Percentiles rank a stretch among this genome's conserved stretches.
Conservation (phyloP, 1,140 invertebrate species). For the Galleria mellonella region DNA sequence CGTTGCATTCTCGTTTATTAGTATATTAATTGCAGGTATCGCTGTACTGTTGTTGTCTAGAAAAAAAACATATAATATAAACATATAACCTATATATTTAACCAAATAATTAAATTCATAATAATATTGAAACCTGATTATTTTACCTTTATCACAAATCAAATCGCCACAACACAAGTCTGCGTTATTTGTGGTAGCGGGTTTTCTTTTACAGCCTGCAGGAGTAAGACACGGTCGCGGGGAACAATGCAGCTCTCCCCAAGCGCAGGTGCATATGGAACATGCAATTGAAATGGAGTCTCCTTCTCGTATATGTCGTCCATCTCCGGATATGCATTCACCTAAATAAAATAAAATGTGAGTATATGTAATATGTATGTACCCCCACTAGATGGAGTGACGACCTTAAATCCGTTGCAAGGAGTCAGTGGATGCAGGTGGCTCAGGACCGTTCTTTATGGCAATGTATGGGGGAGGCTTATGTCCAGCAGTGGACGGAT, state of each 20-base stretch:
- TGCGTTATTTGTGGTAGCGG: slow-evolving; percentile 9
- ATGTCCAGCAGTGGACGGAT: too few species aligned
- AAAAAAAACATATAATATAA: too few species aligned
- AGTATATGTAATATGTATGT: too few species aligned
- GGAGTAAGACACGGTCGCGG: slow-evolving; percentile 30
- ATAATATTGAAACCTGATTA: too few species aligned
- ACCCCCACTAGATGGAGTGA: too few species aligned
- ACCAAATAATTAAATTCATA: too few species aligned
- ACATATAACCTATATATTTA: too few species aligned
- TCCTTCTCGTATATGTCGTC: slow-evolving; percentile 34
- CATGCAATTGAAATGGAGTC: slow-evolving; percentile 37
- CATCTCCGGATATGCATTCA: slow-evolving; percentile 41
- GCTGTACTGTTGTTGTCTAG: slow-evolving; percentile 29
- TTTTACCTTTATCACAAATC: slow-evolving; percentile 42
- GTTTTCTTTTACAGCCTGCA: slow-evolving; percentile 27
- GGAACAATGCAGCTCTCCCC: slow-evolving; percentile 42
- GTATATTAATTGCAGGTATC: slow-evolving; percentile 8
- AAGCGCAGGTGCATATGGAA: slow-evolving; percentile 39
- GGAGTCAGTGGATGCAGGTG: too few species aligned
- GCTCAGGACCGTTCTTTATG: too few species aligned
- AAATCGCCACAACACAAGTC: slow-evolving; percentile 54
- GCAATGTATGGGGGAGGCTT: too few species aligned
- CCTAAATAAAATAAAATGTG: slow-evolving; percentile 19
- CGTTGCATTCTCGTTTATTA: slow-evolving; percentile 8
- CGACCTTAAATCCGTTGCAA: too few species aligned